These are phyloP conservation scores for Neolamprologus devosi DNA, from an alignment of 2,113 vertebrate genomes.

Conservation along the genomic window DNA sequence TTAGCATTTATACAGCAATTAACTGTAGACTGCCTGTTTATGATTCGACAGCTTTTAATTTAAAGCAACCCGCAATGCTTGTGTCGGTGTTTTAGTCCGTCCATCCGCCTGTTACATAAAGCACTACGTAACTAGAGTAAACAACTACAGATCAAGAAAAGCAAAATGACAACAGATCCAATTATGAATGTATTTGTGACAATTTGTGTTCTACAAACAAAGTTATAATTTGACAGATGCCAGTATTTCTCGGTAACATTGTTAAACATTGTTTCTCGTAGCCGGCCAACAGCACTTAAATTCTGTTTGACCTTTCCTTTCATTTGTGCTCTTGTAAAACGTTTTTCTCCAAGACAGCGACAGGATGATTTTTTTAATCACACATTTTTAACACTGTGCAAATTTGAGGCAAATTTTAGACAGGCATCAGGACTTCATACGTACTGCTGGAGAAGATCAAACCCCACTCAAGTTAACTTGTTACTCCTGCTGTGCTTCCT, in stretches of 20 bases:
- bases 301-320: background rate
- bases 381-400: background rate
- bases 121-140: background rate
- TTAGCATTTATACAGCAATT: background rate
- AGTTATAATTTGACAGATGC: background rate
- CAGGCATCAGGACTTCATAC: background rate
- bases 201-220: background rate
- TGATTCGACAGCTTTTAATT: background rate
- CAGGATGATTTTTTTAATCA: background rate
- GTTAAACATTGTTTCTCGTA: background rate
- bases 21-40: background rate
- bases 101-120: background rate
- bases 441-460: background rate
- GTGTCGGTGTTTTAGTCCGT: background rate
- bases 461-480: background rate
- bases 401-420: background rate
- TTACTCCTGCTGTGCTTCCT: background rate
- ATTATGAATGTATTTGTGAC: background rate
- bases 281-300: background rate
- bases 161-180: background rate
- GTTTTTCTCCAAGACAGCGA: background rate
- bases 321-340: background rate
- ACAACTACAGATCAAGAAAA: background rate
- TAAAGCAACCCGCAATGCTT: background rate
- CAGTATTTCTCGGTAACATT: background rate